Percentiles rank a stretch among this genome's conserved stretches.
Conservation (phyloP, 2,888 invertebrate genomes). For the Hydriomena furcata region DNA sequence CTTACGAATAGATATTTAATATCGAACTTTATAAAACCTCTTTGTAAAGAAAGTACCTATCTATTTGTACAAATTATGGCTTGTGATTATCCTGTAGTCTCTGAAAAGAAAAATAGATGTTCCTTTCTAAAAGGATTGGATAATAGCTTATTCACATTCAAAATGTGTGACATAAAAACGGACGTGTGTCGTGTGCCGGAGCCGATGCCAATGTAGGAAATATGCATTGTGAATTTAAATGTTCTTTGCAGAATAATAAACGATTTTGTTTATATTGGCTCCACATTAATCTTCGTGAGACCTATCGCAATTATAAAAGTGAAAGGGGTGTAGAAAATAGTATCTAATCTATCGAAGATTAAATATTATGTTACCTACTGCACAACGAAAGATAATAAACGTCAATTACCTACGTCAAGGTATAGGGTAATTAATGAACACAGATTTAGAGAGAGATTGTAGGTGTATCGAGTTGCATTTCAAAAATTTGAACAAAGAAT, state of each 20-base stretch:
- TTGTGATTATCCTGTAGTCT: no score
- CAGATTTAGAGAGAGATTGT: no score
- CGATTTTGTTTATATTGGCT: slow-evolving; percentile 43
- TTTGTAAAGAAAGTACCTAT: no score
- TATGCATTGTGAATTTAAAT: slow-evolving; percentile 60
- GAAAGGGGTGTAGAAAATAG: slow-evolving; percentile 32
- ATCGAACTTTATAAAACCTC: no score
- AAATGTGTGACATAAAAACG: slow-evolving; percentile 50
- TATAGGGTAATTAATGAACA: no score
- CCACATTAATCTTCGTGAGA: slow-evolving; percentile 37
- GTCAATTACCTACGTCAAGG: no score
- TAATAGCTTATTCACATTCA: slow-evolving; percentile 51
- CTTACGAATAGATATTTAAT: no score
- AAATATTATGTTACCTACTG: no score
- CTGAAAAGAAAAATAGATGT: not conserved
- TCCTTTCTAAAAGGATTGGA: slow-evolving; percentile 21
- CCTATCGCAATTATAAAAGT: slow-evolving; percentile 37
- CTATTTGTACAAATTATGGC: not conserved
- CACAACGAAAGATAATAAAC: no score
- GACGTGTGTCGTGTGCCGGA: slow-evolving; percentile 79
- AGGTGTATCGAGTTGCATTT: no score
- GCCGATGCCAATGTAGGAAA: slow-evolving; percentile 54
- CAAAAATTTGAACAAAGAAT: no score
- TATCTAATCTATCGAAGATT: not conserved
- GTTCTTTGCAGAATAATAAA: slow-evolving; percentile 43